Conservation (phyloP, 2,797 vertebrate genomes). For the Monodelphis domestica region DNA sequence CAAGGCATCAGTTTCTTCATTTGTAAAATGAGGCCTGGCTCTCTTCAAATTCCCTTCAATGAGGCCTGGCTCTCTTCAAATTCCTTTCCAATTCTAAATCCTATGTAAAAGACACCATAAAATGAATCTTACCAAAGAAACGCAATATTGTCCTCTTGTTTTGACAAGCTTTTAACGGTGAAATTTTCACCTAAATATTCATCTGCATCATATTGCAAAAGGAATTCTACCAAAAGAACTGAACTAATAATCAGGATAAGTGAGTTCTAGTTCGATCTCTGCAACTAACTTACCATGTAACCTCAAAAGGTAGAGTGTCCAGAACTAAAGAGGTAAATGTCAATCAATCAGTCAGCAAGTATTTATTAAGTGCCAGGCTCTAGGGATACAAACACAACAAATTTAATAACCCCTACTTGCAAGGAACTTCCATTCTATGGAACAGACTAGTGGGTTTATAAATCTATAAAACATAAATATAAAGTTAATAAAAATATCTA, state of each 20-base stretch:
- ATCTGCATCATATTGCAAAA: neutral
- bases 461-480: neutral
- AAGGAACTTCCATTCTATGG: neutral
- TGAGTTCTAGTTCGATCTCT: neutral
- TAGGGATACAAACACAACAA: neutral
- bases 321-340: neutral
- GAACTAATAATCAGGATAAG: neutral
- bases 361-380: neutral
- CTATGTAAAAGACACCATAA: neutral
- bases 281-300: neutral
- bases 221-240: too few relatives aligned
- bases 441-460: neutral
- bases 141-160: neutral
- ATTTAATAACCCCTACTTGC: neutral
- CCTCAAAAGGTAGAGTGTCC: neutral
- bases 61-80: neutral
- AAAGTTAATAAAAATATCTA: neutral
- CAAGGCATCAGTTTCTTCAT: constrained; percentile 33
- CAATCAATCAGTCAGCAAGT: neutral
- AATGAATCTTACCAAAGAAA: neutral
- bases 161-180: neutral
- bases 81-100: neutral
- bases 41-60: neutral
- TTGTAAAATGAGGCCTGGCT: constrained; percentile 1
- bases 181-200: neutral